Percentiles rank a stretch among this genome's conserved stretches.
These are phyloP conservation scores for Dorcus hopei DNA, from an alignment of 2,888 invertebrate genomes.

Conservation along the genomic window DNA sequence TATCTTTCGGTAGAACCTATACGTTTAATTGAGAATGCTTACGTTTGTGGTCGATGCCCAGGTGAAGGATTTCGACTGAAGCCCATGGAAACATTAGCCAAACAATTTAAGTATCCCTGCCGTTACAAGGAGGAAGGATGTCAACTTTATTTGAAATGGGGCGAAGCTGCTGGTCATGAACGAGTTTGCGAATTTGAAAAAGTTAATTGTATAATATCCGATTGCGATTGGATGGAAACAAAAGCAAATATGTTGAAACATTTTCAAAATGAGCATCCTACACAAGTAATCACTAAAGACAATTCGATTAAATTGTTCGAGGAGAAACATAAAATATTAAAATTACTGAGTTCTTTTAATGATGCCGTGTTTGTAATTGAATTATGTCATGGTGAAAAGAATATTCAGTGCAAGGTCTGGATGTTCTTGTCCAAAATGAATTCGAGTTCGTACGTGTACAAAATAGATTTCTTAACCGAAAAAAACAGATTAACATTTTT, in stretches of 20 bases:
- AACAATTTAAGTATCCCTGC: neutral
- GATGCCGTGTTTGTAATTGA: no score
- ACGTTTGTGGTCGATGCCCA: neutral
- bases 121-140: neutral
- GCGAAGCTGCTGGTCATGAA: neutral
- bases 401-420: no score
- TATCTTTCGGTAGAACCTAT: no score
- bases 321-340: no score
- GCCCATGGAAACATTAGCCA: neutral
- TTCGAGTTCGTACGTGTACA: no score
- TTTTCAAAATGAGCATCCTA: neutral
- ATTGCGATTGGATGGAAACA: neutral
- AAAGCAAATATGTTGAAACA: neutral
- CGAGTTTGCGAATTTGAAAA: neutral
- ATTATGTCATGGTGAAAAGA: no score
- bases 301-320: neutral
- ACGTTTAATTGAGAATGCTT: no score
- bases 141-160: neutral
- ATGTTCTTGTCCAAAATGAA: no score
- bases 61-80: neutral
- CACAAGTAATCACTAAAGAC: neutral
- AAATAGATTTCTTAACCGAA: no score
- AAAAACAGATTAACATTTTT: no score
- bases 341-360: no score
- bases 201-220: neutral